Evolutionary conservation across 2,888 invertebrate genomes (phyloP), one percentile per base, ranked within the genome.

Genomic region (Heliconius erato): DNA sequence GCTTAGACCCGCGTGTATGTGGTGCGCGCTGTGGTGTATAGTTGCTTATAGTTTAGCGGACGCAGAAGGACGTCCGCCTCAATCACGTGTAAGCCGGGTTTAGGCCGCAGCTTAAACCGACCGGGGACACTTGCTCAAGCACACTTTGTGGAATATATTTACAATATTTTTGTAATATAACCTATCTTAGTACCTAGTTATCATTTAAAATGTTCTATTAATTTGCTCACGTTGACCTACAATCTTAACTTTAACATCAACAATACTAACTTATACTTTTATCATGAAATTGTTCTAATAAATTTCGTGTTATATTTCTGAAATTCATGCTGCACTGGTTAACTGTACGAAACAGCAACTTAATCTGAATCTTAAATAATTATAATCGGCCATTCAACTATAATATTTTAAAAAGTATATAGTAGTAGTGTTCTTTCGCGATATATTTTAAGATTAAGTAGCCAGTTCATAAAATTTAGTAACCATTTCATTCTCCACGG

Each of bases 61-160:
- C 67, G 82, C 74, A 81, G 80, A 74, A 79, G 79, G 82, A 81
- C 77, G 82, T 79, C 84, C 81, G 79, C 81, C 79, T 85, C 84
- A 74, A 83, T 85, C 84, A 81, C 72, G 65, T 44, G 67, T 84
- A 81, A 85, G 82, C 84, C 80, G 74, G 77, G 81, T 59, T 83
- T 35, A 81, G 82, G 76, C 68, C 59, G 54, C 78, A 44, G 82
- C 81, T 79, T 74, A 81, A 35, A 32, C 67, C 19, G 28, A 67
- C 67, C 74, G 54, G 65, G 79, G 54, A 19, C 35, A 69, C 49
- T 54, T 54, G 68, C 32, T 28, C 23, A 35, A 40, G 59, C 11
- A 59, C 7, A 32, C 32, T 59, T 3, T 35, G 35, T 40, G 16
- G 3, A 32, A 35, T 23, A 40, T 63, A 40, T 76, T 32, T 74